Evolutionary conservation across 2,797 vertebrate species (phyloP), one percentile per base, ranked within the genome.

Genomic region (Vultur gryphus): DNA sequence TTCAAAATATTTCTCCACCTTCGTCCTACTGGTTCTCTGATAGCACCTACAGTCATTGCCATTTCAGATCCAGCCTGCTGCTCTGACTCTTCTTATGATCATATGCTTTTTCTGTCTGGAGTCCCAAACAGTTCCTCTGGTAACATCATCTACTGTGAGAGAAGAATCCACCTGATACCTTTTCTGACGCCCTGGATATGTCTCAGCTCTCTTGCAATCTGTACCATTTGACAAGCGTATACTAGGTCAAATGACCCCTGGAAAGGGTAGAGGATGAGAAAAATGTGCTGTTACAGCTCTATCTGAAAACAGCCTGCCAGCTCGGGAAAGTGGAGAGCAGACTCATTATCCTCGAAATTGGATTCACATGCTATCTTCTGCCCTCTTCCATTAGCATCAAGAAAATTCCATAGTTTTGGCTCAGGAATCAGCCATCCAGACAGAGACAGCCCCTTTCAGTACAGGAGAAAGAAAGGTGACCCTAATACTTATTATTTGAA

Each of bases 331-430:
- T 62, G 58, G 58, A 94, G 66, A 92, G 94, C 65, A 93, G 62
- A 64, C 55, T 96, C 92, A 95, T 97, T 96, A 96, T 92, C 84
- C 87, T 96, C 6, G 15, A 84, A 97, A 95, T 75, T 93, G 79
- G 89, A 95, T 95, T 97, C 84, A 90, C 95, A 82, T 84, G 88
- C 57, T 95, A 78, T 96, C 86, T 90, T 93, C 91, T 96, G 95
- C 88, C 82, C 28, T 79, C 7, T 95, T 94, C 75, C 58, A 93
- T 97, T 94, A 96, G 14, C 57, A 91, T 97, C 88, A 96, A 91
- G 87, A 94, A 94, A 94, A 85, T 84, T 89, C 81, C 90, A 51
- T 84, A 13, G 69, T 79, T 96, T 90, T 87, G 87, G 72, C 90
- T 93, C 72, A 90, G 55, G 57, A 93, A 77, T 97, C 85, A 94